Evolutionary conservation across 2,888 invertebrate genomes (phyloP).

Genomic region (Operophtera brumata): DNA sequence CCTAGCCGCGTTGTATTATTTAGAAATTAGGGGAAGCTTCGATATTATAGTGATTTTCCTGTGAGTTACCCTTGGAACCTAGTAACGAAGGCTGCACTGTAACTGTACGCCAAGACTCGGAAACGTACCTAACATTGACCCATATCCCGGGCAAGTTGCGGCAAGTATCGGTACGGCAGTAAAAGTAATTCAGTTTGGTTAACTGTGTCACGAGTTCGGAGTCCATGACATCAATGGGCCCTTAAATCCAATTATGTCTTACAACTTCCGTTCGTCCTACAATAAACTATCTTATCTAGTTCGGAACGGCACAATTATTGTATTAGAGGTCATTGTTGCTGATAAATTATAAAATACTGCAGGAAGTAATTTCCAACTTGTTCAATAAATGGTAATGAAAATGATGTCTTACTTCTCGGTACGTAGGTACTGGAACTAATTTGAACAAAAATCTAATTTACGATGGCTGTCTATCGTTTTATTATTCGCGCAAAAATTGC

Average conservation of each 20-base stretch:
- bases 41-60: not conserved
- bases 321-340: constrained; percentile 18
- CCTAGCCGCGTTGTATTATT: not conserved
- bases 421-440: constrained; percentile 2
- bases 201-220: constrained; percentile 25
- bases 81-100: not conserved
- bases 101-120: not conserved
- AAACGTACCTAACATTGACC: constrained; percentile 1
- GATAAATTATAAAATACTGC: constrained; percentile 7
- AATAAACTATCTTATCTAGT: constrained; percentile 30
- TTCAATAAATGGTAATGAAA: not conserved
- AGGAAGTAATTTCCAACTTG: not conserved
- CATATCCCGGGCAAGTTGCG: constrained; percentile 7
- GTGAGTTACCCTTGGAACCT: not conserved
- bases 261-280: constrained; percentile 32
- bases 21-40: not conserved
- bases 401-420: not conserved
- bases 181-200: constrained; percentile 21
- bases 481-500: constrained; percentile 5
- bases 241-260: constrained; percentile 34
- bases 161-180: constrained; percentile 10
- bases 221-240: constrained; percentile 32
- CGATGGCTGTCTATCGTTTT: not conserved
- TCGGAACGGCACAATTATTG: constrained; percentile 21
- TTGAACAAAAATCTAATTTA: constrained; percentile 14